A percentile compares a stretch with the other conserved stretches of the same genome.
Evolutionary conservation across 2,888 invertebrate genomes (phyloP).

Genomic region (Phrixothrix hirtus): DNA sequence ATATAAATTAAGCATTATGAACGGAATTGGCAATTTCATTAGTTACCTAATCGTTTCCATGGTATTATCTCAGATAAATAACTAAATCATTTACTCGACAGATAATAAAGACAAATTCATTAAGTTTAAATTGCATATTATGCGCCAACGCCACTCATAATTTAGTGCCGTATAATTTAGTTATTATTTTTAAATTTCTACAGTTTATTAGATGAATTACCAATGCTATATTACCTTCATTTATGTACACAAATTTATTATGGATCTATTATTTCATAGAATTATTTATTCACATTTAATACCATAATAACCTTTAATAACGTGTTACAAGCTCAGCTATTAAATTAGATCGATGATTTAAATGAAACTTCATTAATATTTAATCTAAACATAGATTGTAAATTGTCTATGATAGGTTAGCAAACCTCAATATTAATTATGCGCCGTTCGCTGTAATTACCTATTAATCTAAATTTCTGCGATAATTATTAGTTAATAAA

Average conservation of each 20-base stretch:
- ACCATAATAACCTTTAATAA: conserved; percentile 14
- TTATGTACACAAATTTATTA: conserved; percentile 12
- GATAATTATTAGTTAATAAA: too few relatives aligned
- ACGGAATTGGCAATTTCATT: too few relatives aligned
- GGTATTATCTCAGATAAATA: too few relatives aligned
- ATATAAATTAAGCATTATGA: too few relatives aligned
- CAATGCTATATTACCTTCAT: conserved; percentile 1
- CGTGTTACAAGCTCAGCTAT: background rate
- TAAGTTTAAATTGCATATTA: conserved; percentile 4
- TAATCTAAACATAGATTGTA: too few relatives aligned
- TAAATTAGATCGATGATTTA: background rate
- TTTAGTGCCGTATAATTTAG: conserved; percentile 7
- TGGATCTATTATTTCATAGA: background rate
- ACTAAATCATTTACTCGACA: background rate
- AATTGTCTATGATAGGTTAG: too few relatives aligned
- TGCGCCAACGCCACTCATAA: background rate
- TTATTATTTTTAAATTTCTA: conserved; percentile 9
- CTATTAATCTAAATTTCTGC: too few relatives aligned
- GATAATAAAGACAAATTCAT: background rate
- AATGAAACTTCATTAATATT: too few relatives aligned
- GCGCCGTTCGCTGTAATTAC: too few relatives aligned
- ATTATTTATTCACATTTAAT: conserved; percentile 4
- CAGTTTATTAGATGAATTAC: conserved; percentile 3
- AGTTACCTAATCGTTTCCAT: too few relatives aligned
- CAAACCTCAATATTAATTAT: too few relatives aligned